These are phyloP conservation scores for Cottus gobio DNA, from an alignment of 2,113 vertebrate genomes.

Conservation along the genomic window DNA sequence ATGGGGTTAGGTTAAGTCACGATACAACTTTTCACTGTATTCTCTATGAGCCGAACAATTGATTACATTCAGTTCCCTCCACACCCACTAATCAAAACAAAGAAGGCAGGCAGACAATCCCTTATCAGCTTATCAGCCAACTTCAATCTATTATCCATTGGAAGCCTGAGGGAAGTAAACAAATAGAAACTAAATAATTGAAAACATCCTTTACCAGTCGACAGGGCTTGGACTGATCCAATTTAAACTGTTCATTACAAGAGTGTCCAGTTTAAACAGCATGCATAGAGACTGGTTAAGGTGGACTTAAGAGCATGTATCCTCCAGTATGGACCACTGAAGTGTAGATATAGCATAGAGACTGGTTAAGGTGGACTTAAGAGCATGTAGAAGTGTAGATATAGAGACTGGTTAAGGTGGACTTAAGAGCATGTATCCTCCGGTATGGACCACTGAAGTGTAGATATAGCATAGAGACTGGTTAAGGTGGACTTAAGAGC, in stretches of 20 bases:
- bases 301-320: neutral
- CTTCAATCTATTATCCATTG: constrained; percentile 44
- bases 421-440: too few species aligned
- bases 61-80: constrained; percentile 29
- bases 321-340: constrained; percentile 10
- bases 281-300: neutral
- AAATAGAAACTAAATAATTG: constrained; percentile 50
- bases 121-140: constrained; percentile 24
- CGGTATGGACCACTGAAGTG: too few species aligned
- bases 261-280: constrained; percentile 7
- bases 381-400: too few species aligned
- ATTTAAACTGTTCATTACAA: constrained; percentile 55
- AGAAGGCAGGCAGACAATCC: constrained; percentile 42
- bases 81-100: constrained; percentile 34
- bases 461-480: constrained; percentile 5
- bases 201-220: constrained; percentile 47
- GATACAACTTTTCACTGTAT: constrained; percentile 15
- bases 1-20: neutral
- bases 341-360: neutral
- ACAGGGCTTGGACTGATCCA: constrained; percentile 38
- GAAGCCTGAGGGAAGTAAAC: constrained; percentile 37
- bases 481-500: neutral
- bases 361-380: too few species aligned
- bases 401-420: too few species aligned
- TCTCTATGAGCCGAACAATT: constrained; percentile 16